Conservation (phyloP, 2,113 vertebrate genomes). For the Dasyurus viverrinus region DNA sequence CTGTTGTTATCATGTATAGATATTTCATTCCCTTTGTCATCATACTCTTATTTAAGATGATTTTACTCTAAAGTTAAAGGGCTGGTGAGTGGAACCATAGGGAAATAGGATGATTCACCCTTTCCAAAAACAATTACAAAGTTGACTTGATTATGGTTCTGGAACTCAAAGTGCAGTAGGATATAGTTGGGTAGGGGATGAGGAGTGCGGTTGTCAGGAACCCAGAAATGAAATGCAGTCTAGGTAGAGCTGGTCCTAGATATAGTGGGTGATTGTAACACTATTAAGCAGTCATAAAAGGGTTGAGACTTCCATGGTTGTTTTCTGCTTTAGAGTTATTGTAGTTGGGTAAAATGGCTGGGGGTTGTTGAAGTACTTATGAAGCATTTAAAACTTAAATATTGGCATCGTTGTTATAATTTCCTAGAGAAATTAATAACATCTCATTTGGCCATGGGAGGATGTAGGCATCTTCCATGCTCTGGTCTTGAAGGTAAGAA, state of each 20-base stretch:
- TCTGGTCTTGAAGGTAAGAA: not conserved
- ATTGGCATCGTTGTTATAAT: not conserved
- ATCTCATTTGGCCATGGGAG: not conserved
- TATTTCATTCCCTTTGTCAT: constrained; percentile 12
- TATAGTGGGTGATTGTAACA: not conserved
- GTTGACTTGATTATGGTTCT: too few relatives aligned
- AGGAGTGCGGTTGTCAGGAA: too few relatives aligned
- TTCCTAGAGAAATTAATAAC: not conserved
- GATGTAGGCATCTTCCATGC: not conserved
- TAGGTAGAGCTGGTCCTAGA: not conserved
- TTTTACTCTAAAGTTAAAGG: constrained; percentile 5
- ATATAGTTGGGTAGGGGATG: too few relatives aligned
- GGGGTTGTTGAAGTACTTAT: not conserved
- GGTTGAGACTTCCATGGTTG: not conserved
- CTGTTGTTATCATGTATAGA: not conserved
- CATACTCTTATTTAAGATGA: not conserved
- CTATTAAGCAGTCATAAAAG: not conserved
- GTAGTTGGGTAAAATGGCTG: too few relatives aligned
- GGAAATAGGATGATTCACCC: too few relatives aligned
- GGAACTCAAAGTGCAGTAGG: too few relatives aligned
- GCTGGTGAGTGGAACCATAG: too few relatives aligned
- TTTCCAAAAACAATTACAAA: too few relatives aligned
- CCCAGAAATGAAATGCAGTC: too few relatives aligned
- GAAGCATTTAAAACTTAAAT: not conserved
- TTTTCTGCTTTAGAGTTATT: not conserved